phyloP scores from a whole-genome alignment of 2,113 vertebrate species.

The Chauna torquata region DNA sequence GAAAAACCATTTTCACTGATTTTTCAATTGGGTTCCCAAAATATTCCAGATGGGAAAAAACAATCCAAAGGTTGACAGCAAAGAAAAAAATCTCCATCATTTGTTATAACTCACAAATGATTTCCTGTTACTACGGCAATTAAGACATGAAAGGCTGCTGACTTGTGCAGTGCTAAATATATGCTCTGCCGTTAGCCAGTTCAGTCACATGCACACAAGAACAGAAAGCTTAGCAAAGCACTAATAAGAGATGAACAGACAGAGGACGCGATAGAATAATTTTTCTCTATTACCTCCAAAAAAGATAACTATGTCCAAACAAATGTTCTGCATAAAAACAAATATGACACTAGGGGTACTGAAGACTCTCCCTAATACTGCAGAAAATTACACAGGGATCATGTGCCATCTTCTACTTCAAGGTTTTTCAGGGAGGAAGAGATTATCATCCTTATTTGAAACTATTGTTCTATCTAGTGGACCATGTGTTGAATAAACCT shows the following conservation, averaged over 20 bases:
- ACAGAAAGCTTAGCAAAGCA: background rate
- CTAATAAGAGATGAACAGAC: background rate
- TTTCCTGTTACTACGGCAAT: conserved; percentile 35
- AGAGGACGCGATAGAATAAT: background rate
- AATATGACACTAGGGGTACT: background rate
- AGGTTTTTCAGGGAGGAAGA: no score
- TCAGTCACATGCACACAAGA: conserved; percentile 10
- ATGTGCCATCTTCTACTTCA: no score
- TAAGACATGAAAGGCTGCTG: conserved; percentile 32
- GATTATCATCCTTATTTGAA: background rate
- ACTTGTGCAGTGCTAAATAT: conserved; percentile 51
- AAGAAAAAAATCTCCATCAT: background rate
- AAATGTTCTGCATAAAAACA: background rate
- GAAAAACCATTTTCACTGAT: background rate
- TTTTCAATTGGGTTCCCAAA: background rate
- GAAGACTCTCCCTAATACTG: background rate
- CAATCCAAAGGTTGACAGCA: background rate
- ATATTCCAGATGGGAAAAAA: background rate
- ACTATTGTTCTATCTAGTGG: background rate
- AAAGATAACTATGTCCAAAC: background rate
- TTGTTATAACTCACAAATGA: background rate
- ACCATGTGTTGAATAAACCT: background rate
- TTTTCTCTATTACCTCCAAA: background rate
- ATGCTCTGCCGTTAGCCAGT: background rate
- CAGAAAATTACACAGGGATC: background rate